Base-by-base conservation (phyloP, 2,113 vertebrate species). In the Cyanoramphus novaezelandiae region DNA sequence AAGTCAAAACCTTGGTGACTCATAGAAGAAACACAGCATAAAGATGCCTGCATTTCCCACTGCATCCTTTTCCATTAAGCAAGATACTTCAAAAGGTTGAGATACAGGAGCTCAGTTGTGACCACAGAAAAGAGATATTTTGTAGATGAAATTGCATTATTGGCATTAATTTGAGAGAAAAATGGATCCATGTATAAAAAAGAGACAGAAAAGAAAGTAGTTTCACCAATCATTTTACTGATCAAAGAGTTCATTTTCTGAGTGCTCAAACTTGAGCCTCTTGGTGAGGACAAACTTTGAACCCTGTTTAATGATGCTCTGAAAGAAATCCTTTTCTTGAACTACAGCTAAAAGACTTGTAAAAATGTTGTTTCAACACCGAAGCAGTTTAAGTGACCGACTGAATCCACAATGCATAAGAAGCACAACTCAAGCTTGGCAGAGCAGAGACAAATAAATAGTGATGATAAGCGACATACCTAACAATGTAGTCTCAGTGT, bases 401-500 rank as follows among this genome's bases (percentile, higher is more conserved):
- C 94, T 97, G 91, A 97, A 98, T 98, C 97, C 97, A 97, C 97
- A 97, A 93, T 86, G 81, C 97, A 96, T 86, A 95, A 97, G 96
- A 97, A 97, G 93, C 95, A 92, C 91, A 98, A 98, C 93, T 97
- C 90, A 90, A 96, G 96, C 92, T 96, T 96, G 97, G 97, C 97
- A 97, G 96, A 97, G 95, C 55, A 28, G 92, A 97, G 85, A 94
- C 97, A 98, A 97, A 97, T 96, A 98, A 96, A 98, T 96, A 98
- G 97, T 75, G 97, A 97, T 96, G 97, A 97, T 98, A 98, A 98
- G 97, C 21, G 29, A 97, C 97, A 94, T 95, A 98, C 88, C 97
- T 95, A 97, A 97, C 97, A 97, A 97, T 88, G 93, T 85, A 97
- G 86, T 92, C 93, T 87, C 87, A 94, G 62, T 85, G 93, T 98